Conservation (phyloP, 1,140 invertebrate species). For the Musca domestica region DNA sequence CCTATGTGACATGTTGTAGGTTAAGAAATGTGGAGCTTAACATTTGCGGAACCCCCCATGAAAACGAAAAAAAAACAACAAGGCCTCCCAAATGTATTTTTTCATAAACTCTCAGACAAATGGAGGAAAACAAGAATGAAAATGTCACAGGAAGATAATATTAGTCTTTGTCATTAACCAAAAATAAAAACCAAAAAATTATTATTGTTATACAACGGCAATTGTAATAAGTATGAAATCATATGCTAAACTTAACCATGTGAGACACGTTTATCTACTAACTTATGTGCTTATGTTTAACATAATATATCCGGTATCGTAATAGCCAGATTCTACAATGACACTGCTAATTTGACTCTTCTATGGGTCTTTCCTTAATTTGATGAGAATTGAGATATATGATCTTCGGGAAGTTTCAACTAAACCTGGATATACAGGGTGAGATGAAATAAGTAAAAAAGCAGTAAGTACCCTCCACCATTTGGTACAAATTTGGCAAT, state of each 20-base stretch:
- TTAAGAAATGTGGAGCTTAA: too few relatives aligned
- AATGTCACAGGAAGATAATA: slow-evolving; percentile 53
- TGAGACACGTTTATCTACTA: slow-evolving; percentile 13
- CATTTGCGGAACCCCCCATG: too few relatives aligned
- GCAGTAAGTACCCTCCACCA: too few relatives aligned
- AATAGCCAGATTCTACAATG: background rate
- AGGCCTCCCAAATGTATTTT: slow-evolving; percentile 24
- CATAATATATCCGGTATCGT: slow-evolving; percentile 21
- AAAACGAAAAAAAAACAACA: slow-evolving; percentile 13
- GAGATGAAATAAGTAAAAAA: too few relatives aligned
- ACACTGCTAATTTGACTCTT: background rate
- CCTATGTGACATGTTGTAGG: too few relatives aligned
- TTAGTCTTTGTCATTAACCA: slow-evolving; percentile 54
- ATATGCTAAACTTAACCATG: background rate
- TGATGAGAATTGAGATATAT: too few relatives aligned
- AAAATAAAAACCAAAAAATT: slow-evolving; percentile 38
- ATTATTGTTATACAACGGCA: slow-evolving; percentile 17
- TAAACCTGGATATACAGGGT: too few relatives aligned
- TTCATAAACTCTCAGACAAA: background rate
- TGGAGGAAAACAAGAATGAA: slow-evolving; percentile 5
- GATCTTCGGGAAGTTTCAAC: too few relatives aligned
- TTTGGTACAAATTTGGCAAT: too few relatives aligned
- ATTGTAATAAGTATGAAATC: too few relatives aligned
- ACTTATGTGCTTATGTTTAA: slow-evolving; percentile 13
- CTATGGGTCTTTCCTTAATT: background rate